Conservation (phyloP, 2,113 vertebrate species). For the Labeo catla region DNA sequence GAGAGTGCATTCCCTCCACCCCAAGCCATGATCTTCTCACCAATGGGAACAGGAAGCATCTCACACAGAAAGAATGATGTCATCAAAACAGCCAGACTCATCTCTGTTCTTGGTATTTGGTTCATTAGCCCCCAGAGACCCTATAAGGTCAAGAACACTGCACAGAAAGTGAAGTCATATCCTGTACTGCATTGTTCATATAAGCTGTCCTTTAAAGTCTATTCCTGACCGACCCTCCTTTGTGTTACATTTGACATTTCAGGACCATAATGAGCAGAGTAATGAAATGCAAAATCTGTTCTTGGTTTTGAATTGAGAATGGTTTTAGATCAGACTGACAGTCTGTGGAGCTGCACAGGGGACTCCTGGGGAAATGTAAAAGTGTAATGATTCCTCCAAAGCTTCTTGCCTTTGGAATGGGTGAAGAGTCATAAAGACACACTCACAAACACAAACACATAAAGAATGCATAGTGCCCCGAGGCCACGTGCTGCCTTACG, state of each 20-base stretch:
- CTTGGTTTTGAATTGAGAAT: background rate
- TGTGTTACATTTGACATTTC: background rate
- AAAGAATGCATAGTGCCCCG: background rate
- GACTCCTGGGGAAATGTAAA: background rate
- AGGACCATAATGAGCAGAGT: background rate
- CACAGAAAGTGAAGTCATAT: conserved; percentile 15
- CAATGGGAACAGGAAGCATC: conserved; percentile 13
- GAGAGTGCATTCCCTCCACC: background rate
- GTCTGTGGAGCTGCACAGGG: background rate
- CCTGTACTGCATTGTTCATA: background rate
- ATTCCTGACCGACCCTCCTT: background rate
- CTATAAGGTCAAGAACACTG: background rate
- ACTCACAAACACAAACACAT: conserved; percentile 11
- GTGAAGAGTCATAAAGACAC: conserved; percentile 3
- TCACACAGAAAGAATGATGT: conserved; percentile 2
- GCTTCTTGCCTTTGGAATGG: background rate
- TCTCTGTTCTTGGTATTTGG: background rate
- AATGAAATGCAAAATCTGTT: background rate
- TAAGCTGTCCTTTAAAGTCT: background rate
- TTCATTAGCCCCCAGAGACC: background rate
- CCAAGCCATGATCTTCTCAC: background rate
- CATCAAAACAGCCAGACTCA: background rate
- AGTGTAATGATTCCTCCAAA: conserved; percentile 4
- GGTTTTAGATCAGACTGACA: background rate
- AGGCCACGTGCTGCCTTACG: conserved; percentile 20